Base-by-base conservation (phyloP, 2,888 invertebrate genomes). In the Tipula lateralis region DNA sequence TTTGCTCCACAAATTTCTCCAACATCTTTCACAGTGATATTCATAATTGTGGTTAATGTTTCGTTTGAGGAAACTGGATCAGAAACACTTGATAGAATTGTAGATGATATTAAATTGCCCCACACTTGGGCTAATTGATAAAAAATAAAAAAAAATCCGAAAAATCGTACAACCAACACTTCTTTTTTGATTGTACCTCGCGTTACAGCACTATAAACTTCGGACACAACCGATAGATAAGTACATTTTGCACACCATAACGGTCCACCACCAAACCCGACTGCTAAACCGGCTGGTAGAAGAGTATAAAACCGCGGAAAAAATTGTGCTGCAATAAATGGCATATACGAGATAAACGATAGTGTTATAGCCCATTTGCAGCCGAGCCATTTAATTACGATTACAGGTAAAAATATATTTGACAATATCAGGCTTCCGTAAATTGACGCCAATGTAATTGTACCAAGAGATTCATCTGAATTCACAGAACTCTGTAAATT, bases 221-320 rank as follows among this genome's bases (percentile, higher is more conserved):
- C 95, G 0, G 94, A 92, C 5, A 93, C 95, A 87, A 96, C 94
- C 2, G 97, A 97, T 2, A 99, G 91, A 88, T 97, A 98, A 0
- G 97, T 96, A 89, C 98, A 98, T 90, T 98, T 98, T 19, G 98
- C 97, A 87, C 97, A 97, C 98, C 98, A 98, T 24, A 98, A 91
- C 0, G 98, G 97, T 0, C 97, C 97, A 0, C 96, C 98, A 0
- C 97, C 97, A 66, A 86, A 91, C 1, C 97, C 97, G 0, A 97
- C 94, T 87, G 95, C 92, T 88, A 96, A 91, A 0, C 96, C 96
- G 0, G 96, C 95, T 0, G 96, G 96, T 80, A 96, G 93, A 88
- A 96, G 92, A 0, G 97, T 96, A 88, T 92, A 95, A 89, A 97
- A 95, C 86, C 93, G 94, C 0, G 98, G 97, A 89, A 96, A 94